A percentile compares a stretch with the other conserved stretches of the same genome.
These are phyloP conservation scores for Panurus biarmicus DNA, from an alignment of 2,113 vertebrate species.

Conservation along the genomic window DNA sequence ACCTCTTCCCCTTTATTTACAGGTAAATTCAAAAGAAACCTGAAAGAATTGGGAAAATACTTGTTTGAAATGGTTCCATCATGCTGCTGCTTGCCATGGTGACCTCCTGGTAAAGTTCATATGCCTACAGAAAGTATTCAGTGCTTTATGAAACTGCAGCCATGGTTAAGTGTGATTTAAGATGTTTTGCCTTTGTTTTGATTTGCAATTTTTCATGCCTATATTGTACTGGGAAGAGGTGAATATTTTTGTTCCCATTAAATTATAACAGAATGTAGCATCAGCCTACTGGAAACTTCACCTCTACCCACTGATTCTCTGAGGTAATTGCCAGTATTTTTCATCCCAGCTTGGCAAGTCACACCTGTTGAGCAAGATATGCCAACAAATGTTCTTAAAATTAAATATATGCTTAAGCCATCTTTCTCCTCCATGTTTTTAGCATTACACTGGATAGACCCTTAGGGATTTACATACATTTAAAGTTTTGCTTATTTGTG, in stretches of 20 bases:
- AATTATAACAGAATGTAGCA: background rate
- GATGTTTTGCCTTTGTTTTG: background rate
- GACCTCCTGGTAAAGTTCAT: background rate
- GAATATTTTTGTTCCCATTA: background rate
- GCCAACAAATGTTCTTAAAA: background rate
- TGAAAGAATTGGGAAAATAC: background rate
- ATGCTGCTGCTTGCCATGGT: background rate
- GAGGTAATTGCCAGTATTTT: background rate
- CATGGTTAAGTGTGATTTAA: background rate
- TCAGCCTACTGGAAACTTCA: background rate
- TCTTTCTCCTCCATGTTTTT: background rate
- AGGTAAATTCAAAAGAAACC: background rate
- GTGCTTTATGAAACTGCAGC: background rate
- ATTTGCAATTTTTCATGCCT: background rate
- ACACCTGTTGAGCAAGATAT: background rate
- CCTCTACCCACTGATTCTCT: background rate
- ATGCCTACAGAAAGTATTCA: background rate
- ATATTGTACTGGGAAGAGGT: background rate
- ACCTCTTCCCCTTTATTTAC: background rate
- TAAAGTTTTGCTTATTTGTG: background rate
- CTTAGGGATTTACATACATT: accelerated
- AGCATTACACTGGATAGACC: background rate
- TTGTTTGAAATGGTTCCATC: background rate
- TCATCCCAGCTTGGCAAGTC: background rate
- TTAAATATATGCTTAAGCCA: background rate